Conservation (phyloP, 1,140 invertebrate genomes). For the Drosophila ironensis region DNA sequence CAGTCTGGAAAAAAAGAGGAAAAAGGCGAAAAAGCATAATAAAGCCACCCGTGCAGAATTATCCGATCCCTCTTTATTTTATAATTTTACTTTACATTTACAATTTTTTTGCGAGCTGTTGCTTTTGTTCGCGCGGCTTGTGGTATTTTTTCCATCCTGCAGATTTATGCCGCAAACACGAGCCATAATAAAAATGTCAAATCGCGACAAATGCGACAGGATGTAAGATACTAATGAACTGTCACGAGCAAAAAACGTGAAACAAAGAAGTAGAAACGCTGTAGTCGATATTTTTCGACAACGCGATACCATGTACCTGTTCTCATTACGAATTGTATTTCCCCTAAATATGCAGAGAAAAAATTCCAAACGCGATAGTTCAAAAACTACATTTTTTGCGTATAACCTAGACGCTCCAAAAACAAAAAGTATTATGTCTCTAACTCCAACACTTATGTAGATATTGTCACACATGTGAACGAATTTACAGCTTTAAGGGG, state of each 20-base stretch:
- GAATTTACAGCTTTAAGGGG: no score
- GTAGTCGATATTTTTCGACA: no score
- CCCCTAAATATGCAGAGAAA: no score
- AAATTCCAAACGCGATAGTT: no score
- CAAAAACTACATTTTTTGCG: no score
- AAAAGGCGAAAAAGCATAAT: neutral
- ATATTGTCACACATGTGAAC: no score
- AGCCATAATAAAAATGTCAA: slow-evolving; percentile 65
- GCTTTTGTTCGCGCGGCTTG: slow-evolving; percentile 1
- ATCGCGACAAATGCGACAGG: slow-evolving; percentile 59
- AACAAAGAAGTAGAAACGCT: no score
- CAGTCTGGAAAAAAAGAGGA: slow-evolving; percentile 1
- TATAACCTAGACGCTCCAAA: no score
- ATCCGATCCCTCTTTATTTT: slow-evolving; percentile 1
- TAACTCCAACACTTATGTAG: neutral
- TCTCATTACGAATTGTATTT: no score
- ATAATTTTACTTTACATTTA: slow-evolving; percentile 1
- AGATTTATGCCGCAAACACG: slow-evolving; percentile 22
- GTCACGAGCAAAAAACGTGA: slow-evolving; percentile 17
- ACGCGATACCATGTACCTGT: no score
- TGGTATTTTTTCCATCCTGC: slow-evolving; percentile 3
- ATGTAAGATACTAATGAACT: slow-evolving; percentile 67
- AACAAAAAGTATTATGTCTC: neutral
- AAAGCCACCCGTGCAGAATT: neutral
- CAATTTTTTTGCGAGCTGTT: slow-evolving; percentile 23